Base-by-base conservation (phyloP, 2,797 vertebrate species). In the Perodicticus potto region DNA sequence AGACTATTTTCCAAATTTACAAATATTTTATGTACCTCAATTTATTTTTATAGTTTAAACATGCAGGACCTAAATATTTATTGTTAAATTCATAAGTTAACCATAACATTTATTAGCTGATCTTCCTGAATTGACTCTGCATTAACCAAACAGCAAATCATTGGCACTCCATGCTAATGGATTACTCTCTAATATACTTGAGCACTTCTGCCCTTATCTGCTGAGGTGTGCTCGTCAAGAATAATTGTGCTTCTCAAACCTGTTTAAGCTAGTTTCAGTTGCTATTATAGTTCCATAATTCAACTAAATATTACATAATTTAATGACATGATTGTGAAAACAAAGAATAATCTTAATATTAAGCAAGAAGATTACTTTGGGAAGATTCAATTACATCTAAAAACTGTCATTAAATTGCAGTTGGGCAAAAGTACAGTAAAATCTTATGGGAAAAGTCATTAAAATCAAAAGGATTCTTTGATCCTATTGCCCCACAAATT, bases 301-400 rank as follows among this genome's bases (percentile, higher is more conserved):
- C 77, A 92, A 77, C 89, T 91, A 93, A 82, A 84, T 93, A 86
- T 89, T 83, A 3, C 63, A 57, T 97, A 93, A 76, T 12, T 94
- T 87, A 96, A 73, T 81, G 49, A 74, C 29, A 61, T 37, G 27
- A 91, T 57, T 96, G 5, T 63, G 49, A 93, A 95, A 89, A 70
- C 49, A 89, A 86, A 43, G n/a, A 27, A 40, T 85, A 77, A 16
- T 37, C 86, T 86, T 87, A 87, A 84, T 59, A 61, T 88, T 93
- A 88, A 72, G n/a, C 8, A 76, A 91, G 43, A 49, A 77, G 43
- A 91, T 89, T 96, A 27, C 55, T 88, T 87, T 77, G 40, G 80
- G 73, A 92, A 85, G 22, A 91, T 76, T 86, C 69, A 86, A 61
- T 95, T 73, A 74, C 8, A 72, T 91, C 40, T 61, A 27, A 40